Evolutionary conservation across 2,888 invertebrate genomes (phyloP).

Genomic region (Ophion ventricosus): DNA sequence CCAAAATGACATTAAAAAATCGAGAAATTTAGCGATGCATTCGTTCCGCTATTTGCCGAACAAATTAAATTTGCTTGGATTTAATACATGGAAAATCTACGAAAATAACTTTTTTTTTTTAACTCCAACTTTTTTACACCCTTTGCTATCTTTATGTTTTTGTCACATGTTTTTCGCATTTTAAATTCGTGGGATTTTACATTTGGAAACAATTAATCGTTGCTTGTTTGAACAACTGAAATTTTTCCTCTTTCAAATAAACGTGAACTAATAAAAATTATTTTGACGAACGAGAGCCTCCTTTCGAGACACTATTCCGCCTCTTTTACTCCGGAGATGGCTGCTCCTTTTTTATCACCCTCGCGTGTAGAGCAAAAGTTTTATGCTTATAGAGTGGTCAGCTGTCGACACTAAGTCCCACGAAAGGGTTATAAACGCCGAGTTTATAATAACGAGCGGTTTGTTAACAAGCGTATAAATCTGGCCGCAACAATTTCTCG

Average conservation of each 20-base stretch:
- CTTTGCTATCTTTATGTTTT: background rate
- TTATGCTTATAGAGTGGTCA: slow-evolving; percentile 70
- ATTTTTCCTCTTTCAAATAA: background rate
- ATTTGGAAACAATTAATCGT: background rate
- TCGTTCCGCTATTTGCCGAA: background rate
- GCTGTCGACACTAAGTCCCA: slow-evolving; percentile 72
- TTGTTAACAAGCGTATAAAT: slow-evolving; percentile 46
- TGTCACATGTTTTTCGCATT: background rate
- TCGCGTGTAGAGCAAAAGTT: slow-evolving; percentile 38
- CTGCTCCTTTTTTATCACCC: slow-evolving; percentile 36
- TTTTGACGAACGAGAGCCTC: background rate
- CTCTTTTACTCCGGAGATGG: background rate
- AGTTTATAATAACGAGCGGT: slow-evolving; percentile 39
- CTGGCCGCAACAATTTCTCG: slow-evolving; percentile 51
- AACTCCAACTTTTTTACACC: background rate
- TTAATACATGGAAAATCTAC: background rate
- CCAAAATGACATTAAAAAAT: slow-evolving; percentile 19
- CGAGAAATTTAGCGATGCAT: background rate
- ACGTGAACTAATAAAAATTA: background rate
- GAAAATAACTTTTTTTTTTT: too few relatives aligned
- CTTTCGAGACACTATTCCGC: slow-evolving; percentile 6
- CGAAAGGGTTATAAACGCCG: slow-evolving; percentile 62
- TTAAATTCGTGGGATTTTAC: background rate
- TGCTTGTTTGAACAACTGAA: background rate
- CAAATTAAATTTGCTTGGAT: background rate